Base-by-base conservation (phyloP, 2,888 invertebrate genomes). In the Crocallis elinguaria region DNA sequence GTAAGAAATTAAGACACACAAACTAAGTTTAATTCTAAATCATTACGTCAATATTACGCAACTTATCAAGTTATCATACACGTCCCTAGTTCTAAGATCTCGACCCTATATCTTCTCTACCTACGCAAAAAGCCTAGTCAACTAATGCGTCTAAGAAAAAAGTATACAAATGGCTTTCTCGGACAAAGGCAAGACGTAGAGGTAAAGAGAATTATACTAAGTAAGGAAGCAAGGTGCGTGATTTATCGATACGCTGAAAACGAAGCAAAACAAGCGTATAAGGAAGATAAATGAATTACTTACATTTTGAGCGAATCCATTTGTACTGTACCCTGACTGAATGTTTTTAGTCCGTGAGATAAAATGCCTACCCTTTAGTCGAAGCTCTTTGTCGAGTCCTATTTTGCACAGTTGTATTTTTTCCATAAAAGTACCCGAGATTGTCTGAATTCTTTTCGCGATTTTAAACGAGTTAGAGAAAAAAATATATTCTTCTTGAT, bases 241-340 rank as follows among this genome's bases (percentile, higher is more conserved):
- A 88, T 87, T 87, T 88, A 88, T 88, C 73, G 86, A 83, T 82
- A 79, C 74, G 74, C 72, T 70, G 79, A 77, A 81, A 84, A 81
- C 74, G 71, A 68, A 78, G 79, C 81, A 84, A 86, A 85, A 84
- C 82, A 86, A 77, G 77, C 77, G 79, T 77, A 72, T 81, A 86
- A 84, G 80, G 82, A 86, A 88, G 86, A 88, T 85, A 84, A 86
- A 88, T 88, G 86, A 85, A 83, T 84, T 84, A 84, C 82, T 81
- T 79, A 75, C 79, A 77, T 77, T 77, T 78, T 73, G 73, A 69
- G 61, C 67, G 70, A 64, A 74, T 66, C 76, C 75, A 78, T 81
- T 80, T 77, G 67, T 54, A 54, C 69, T 57, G 66, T 67, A 65
- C 62, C 60, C 51, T 70, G 69, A 67, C 66, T 65, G 65, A 62